Conservation (phyloP, 2,113 vertebrate species). For the Pogonocichla stellata region DNA sequence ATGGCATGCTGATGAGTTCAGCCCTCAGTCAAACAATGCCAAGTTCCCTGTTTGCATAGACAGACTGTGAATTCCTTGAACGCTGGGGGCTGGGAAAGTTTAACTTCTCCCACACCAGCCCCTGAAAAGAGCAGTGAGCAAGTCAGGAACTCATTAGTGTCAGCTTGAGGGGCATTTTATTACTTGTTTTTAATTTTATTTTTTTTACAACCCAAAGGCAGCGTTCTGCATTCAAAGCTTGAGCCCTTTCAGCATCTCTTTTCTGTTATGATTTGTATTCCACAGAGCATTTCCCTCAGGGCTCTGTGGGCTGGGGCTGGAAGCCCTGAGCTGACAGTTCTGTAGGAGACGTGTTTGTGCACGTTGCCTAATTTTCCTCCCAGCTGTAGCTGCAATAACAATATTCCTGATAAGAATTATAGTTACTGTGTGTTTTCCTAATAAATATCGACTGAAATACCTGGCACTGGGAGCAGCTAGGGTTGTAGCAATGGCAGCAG, state of each 20-base stretch:
- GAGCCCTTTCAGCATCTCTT: neutral
- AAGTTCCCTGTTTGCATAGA: neutral
- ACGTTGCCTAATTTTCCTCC: neutral
- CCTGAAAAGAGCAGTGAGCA: neutral
- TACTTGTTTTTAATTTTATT: neutral
- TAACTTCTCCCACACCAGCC: neutral
- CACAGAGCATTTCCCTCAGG: neutral
- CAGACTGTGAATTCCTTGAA: neutral
- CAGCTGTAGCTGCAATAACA: neutral
- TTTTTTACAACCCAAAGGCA: too few relatives aligned
- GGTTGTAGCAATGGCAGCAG: neutral
- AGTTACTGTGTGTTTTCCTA: neutral
- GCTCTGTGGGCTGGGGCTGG: neutral
- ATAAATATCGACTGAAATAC: accelerated
- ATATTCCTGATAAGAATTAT: neutral
- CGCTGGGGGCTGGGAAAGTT: neutral
- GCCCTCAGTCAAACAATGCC: neutral
- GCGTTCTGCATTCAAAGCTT: accelerated
- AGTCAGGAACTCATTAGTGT: neutral
- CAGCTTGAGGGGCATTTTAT: neutral
- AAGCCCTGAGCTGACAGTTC: neutral
- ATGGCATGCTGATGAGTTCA: neutral
- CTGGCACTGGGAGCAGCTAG: neutral
- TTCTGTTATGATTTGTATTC: neutral
- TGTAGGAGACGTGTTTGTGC: neutral